A percentile compares a stretch with the other conserved stretches of the same genome.
phyloP scores from a whole-genome alignment of 2,888 invertebrate genomes.

The Nezara viridula region DNA sequence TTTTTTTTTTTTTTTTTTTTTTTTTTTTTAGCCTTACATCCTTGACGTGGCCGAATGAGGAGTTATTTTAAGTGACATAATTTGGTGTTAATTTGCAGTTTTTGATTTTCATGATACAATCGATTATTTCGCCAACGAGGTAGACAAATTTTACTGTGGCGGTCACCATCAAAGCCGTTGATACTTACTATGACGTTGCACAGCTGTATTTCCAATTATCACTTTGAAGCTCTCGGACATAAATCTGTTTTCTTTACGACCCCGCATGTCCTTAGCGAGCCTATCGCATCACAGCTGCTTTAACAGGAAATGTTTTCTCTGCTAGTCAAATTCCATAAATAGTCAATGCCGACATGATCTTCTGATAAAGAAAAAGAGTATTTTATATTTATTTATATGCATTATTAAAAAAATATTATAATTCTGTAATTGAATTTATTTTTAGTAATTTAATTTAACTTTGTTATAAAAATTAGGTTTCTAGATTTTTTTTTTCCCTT shows the following conservation, averaged over 20 bases:
- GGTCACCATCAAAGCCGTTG: background rate
- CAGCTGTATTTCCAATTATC: background rate
- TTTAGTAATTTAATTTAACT: too few species aligned
- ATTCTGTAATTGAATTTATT: too few species aligned
- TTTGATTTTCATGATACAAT: too few species aligned
- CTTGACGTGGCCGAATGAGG: too few species aligned
- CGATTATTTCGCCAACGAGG: background rate
- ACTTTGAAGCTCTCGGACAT: background rate
- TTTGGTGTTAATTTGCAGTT: too few species aligned
- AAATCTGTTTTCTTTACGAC: background rate
- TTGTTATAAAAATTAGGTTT: too few species aligned
- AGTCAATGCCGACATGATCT: background rate
- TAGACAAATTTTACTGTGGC: background rate
- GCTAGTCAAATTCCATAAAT: background rate
- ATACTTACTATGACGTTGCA: background rate
- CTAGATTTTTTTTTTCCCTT: too few species aligned
- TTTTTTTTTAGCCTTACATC: too few species aligned
- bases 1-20: too few species aligned
- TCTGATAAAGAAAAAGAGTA: background rate
- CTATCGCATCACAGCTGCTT: background rate
- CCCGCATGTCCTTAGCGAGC: background rate
- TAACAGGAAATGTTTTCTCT: background rate
- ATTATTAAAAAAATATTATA: too few species aligned
- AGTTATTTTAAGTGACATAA: too few species aligned
- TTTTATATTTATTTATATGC: background rate